Percentiles rank a stretch among this genome's conserved stretches.
Conservation (phyloP, 2,113 vertebrate genomes). For the Psammodynastes pulverulentus region DNA sequence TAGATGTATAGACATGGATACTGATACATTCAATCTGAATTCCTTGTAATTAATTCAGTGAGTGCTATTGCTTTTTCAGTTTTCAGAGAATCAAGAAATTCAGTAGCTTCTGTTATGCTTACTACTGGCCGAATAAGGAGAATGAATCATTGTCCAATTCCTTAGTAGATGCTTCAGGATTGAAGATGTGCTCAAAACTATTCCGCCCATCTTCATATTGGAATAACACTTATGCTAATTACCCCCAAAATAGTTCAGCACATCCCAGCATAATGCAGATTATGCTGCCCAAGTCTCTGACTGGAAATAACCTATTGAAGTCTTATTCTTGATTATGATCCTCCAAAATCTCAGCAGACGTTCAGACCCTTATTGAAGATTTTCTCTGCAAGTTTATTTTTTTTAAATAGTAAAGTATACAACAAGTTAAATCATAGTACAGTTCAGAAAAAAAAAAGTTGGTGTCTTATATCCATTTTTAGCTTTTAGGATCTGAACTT, state of each 20-base stretch:
- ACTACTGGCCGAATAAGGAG: neutral
- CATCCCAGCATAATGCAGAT: neutral
- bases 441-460: neutral
- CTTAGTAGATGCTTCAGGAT: neutral
- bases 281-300: neutral
- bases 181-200: neutral
- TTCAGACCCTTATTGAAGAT: neutral
- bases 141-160: neutral
- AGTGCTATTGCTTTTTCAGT: neutral
- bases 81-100: neutral
- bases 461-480: neutral
- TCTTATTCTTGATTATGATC: neutral
- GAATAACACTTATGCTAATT: neutral
- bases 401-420: neutral
- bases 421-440: neutral
- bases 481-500: neutral
- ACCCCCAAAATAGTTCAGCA: neutral
- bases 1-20: neutral
- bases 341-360: neutral
- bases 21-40: neutral
- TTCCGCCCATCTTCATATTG: neutral
- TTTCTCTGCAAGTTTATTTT: neutral
- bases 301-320: neutral
- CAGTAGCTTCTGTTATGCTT: neutral
- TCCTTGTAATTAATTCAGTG: neutral